Percentiles rank a stretch among this genome's conserved stretches.
Conservation (phyloP, 1,140 invertebrate genomes). For the Lordiphosa clarofinis region DNA sequence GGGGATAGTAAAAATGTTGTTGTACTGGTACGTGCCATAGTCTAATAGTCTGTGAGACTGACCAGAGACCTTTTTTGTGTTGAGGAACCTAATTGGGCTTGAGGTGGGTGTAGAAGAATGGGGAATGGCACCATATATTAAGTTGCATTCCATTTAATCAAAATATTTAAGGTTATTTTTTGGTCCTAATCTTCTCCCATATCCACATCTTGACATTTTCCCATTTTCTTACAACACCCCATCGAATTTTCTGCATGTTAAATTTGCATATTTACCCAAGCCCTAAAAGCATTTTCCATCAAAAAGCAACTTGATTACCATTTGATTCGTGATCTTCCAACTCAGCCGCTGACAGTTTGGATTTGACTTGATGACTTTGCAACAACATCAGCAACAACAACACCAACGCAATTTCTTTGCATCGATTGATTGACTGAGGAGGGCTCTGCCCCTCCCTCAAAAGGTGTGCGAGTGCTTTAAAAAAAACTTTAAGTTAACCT, state of each 20-base stretch:
- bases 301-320: conserved; percentile 54
- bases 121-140: no score
- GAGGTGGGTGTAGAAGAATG: no score
- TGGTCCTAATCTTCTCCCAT: conserved; percentile 7
- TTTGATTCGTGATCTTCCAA: conserved; percentile 67
- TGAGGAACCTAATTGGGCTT: no score
- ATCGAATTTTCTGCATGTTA: conserved; percentile 13
- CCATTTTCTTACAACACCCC: conserved; percentile 22
- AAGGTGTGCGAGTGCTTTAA: conserved; percentile 25
- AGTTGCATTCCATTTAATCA: no score
- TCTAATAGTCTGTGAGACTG: no score
- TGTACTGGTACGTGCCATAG: no score
- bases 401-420: conserved; percentile 27
- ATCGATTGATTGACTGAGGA: conserved; percentile 58
- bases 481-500: conserved; percentile 5
- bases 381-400: not conserved
- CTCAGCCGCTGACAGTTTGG: conserved; percentile 51
- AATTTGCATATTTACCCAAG: conserved; percentile 39
- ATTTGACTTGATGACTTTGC: conserved; percentile 62
- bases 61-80: no score
- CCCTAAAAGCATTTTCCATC: conserved; percentile 47
- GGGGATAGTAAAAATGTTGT: no score
- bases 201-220: conserved; percentile 24
- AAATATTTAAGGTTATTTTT: conserved; percentile 22
- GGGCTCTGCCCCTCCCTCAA: conserved; percentile 9